Evolutionary conservation across 1,140 invertebrate genomes (phyloP), one percentile per base, ranked within the genome.

Genomic region (Drosophila kikkawai): DNA sequence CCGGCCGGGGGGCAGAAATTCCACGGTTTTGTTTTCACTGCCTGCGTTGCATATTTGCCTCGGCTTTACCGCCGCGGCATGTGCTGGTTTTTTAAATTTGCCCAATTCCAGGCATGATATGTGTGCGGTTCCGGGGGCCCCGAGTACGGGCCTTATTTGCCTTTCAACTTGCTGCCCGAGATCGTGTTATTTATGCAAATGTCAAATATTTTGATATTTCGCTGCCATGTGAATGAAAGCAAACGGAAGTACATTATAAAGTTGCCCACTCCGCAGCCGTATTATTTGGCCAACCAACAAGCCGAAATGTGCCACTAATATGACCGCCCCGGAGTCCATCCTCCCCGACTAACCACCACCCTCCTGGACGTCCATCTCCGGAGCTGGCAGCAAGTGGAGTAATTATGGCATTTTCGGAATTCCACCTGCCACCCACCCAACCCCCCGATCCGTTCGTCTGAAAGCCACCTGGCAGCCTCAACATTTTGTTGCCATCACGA

Each of bases 221-320:
- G 84, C 85, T 88, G 80, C 80, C 80, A 87, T 88, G 80, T 80
- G 84, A 87, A 83, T 86, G 73, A 88, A 84, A 79, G 80, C 77
- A 75, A 87, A 80, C 84, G 80, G 85, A 87, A 87, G 84, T 87
- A 87, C 77, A 87, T 87, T 87, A 90, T 88, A 84, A 87, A 87
- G 84, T 80, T 86, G 64, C 48, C 42, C 48, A 29, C 17, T 34
- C 47, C 19, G 12, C 39, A 56, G 19, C 32, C 65, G 73, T 82
- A 74, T 83, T 83, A 80, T 87, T 87, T 88, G 83, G 76, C 65
- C 76, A 80, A 70, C 83, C 66, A 61, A 79, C 84, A 87, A 88
- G 75, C 80, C 80, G 69, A 78, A 77, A 80, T 80, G 61, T 74
- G 66, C 80, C 84, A 68, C 84, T 88, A 83, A 83, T 87, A 86